Percentiles rank a stretch among this genome's conserved stretches.
These are phyloP conservation scores for Halocynthia roretzi DNA, from an alignment of 23 tunicate genomes.

Conservation along the genomic window DNA sequence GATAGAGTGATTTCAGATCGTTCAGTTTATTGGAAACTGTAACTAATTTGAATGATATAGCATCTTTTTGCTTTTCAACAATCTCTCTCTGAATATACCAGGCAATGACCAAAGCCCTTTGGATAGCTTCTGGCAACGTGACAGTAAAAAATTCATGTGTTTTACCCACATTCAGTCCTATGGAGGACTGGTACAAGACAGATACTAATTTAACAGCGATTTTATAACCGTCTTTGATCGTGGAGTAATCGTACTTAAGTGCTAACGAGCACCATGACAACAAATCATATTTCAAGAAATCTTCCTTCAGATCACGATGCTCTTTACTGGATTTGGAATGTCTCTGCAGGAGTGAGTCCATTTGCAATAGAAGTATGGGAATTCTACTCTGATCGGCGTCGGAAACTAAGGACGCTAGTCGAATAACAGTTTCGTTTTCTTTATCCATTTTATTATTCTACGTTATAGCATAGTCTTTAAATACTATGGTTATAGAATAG, in stretches of 20 bases:
- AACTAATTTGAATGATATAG: constrained; percentile 5
- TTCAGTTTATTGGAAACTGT: not conserved
- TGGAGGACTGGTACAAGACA: constrained; percentile 43
- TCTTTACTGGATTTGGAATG: constrained; percentile 24
- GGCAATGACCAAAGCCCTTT: constrained; percentile 28
- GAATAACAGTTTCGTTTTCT: constrained; percentile 35
- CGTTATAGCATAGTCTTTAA: no score
- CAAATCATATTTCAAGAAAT: constrained; percentile 71
- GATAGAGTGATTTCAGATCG: not conserved
- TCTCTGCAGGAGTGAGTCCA: constrained; percentile 38
- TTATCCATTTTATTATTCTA: not conserved
- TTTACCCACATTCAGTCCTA: constrained; percentile 30
- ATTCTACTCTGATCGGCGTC: constrained; percentile 64
- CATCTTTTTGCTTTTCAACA: constrained; percentile 30
- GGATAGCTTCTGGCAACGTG: constrained; percentile 58
- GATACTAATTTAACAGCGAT: constrained; percentile 39
- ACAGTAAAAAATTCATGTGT: constrained; percentile 43
- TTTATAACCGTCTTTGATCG: constrained; percentile 45
- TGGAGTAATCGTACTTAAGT: constrained; percentile 54
- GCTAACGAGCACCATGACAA: constrained; percentile 67
- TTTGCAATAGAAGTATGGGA: constrained; percentile 38
- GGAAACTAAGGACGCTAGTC: constrained; percentile 47
- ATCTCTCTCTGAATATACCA: constrained; percentile 43
- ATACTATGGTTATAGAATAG: no score
- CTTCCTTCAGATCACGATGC: constrained; percentile 15